phyloP scores from a whole-genome alignment of 2,888 invertebrate genomes.

The Trilocha varians region DNA sequence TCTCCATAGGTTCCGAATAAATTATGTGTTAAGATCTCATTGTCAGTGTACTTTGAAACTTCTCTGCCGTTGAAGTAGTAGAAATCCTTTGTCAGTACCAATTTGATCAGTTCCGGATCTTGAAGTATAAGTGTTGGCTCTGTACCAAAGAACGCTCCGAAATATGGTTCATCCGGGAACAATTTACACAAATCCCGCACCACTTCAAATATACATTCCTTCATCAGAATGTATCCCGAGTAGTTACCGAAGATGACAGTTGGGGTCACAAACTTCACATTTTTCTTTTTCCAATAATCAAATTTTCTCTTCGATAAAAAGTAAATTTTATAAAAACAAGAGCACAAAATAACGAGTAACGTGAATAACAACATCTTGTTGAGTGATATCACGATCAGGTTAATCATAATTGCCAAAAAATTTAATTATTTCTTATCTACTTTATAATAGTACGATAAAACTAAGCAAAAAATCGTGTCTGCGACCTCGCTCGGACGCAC shows the following conservation, averaged over 20 bases:
- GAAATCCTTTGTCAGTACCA: slow-evolving; percentile 23
- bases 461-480: too few relatives aligned
- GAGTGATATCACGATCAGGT: too few relatives aligned
- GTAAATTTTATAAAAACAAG: slow-evolving; percentile 3
- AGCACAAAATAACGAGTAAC: too few relatives aligned
- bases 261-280: slow-evolving; percentile 13
- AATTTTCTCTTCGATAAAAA: slow-evolving; percentile 9
- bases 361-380: too few relatives aligned
- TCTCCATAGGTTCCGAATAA: slow-evolving; percentile 23
- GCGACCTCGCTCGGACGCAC: too few relatives aligned
- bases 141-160: slow-evolving; percentile 15
- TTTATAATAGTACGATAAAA: too few relatives aligned
- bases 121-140: slow-evolving; percentile 18
- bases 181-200: slow-evolving; percentile 9
- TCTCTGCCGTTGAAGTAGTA: slow-evolving; percentile 23
- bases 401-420: too few relatives aligned
- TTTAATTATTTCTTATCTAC: too few relatives aligned
- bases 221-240: slow-evolving; percentile 11
- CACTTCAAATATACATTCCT: slow-evolving; percentile 7
- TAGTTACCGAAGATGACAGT: slow-evolving; percentile 19
- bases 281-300: slow-evolving; percentile 13
- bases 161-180: slow-evolving; percentile 11
- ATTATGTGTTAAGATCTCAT: slow-evolving; percentile 18
- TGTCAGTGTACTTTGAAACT: slow-evolving; percentile 14
- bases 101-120: slow-evolving; percentile 22